These are phyloP conservation scores for Allygus modestus DNA, from an alignment of 2,888 invertebrate species.

Conservation along the genomic window DNA sequence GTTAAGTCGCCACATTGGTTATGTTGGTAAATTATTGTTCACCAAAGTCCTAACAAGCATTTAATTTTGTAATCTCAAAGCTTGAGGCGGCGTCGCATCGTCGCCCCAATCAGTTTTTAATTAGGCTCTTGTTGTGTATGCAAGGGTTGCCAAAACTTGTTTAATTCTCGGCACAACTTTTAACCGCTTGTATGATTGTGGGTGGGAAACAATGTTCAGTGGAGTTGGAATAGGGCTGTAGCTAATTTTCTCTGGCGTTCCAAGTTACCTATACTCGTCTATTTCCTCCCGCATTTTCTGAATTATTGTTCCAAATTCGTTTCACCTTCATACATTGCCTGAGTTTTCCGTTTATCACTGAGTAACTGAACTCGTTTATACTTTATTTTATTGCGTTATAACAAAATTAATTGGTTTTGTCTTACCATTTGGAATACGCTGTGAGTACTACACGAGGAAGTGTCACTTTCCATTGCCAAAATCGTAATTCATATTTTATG, in stretches of 20 bases:
- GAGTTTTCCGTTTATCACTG: too few relatives aligned
- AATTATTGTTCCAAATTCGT: background rate
- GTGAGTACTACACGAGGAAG: too few relatives aligned
- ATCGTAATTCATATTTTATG: too few relatives aligned
- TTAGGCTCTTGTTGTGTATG: slow-evolving; percentile 52
- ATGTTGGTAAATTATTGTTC: background rate
- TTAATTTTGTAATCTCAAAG: slow-evolving; percentile 41
- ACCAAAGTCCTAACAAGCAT: background rate
- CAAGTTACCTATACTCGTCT: background rate
- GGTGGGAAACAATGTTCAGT: background rate
- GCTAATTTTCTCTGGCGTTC: background rate
- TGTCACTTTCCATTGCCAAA: too few relatives aligned
- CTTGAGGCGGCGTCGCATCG: slow-evolving; percentile 8
- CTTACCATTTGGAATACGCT: too few relatives aligned
- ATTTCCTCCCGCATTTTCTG: background rate
- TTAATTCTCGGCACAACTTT: slow-evolving; percentile 48
- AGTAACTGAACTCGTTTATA: too few relatives aligned
- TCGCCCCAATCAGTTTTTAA: slow-evolving; percentile 53
- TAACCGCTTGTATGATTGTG: slow-evolving; percentile 44
- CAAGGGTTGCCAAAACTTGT: slow-evolving; percentile 55
- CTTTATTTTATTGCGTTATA: too few relatives aligned
- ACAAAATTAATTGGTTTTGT: too few relatives aligned
- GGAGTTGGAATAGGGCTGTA: background rate
- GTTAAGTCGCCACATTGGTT: too few relatives aligned
- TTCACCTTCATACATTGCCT: too few relatives aligned